Evolutionary conservation across 2,888 invertebrate species (phyloP), one percentile per base, ranked within the genome.

Genomic region (Chirona hameri): DNA sequence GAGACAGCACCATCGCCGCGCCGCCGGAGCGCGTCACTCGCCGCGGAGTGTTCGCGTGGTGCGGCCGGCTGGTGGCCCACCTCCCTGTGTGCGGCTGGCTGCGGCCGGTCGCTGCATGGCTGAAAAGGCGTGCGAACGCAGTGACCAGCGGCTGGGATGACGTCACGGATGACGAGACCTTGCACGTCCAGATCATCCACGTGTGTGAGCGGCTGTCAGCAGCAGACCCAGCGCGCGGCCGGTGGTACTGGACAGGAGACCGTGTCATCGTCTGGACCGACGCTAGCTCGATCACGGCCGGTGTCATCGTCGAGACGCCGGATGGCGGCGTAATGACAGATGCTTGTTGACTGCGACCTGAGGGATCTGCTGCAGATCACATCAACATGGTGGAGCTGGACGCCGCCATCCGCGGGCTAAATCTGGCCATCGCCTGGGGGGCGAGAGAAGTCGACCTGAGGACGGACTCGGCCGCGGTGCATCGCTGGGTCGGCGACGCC

Each of bases 361-460:
- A 60, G 7, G 27, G 81, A 69, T 29, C 27, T 27, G 10, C 29
- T 12, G 18, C 69, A 29, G 12, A 29, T n/a, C 29, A 24, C 79
- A 82, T 82, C 55, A 82, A 82, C 60, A 69, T 69, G 69, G n/a
- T n/a, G 69, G 69, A 69, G 27, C 65, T 82, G 48, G 81, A 82
- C 60, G 82, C 31, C 4, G 65, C 69, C 10, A 7, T 81, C 9
- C 27, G 39, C 29, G 29, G 83, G 21, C 7, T 81, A 4, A 81
- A 72, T n/a, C 72, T 83, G 21, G 81, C 31, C 18, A 27, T 81
- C 18, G 46, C 81, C 31, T 83, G 81, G 83, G 79, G 79, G 4
- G 52, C 79, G 29, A 79, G 55, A 27, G 27, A 29, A 15, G 21
- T 79, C 39, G 29, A n/a, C 39, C 52, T 79, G 10, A n/a, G 12